Evolutionary conservation across 2,113 vertebrate genomes (phyloP).

Genomic region (Gallinago jamesoni): DNA sequence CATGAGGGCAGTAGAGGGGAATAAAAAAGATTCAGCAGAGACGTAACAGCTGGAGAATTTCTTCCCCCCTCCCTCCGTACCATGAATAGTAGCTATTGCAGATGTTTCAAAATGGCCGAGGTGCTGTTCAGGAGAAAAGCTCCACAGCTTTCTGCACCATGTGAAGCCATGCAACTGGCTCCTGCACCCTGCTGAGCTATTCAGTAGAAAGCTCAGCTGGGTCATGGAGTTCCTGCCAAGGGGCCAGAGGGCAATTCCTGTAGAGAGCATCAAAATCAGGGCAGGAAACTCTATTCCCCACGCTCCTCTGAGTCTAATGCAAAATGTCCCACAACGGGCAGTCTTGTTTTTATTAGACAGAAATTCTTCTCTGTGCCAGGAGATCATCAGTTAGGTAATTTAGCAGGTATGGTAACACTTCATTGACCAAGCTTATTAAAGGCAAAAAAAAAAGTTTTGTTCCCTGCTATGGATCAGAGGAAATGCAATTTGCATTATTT

Average conservation of each 20-base stretch:
- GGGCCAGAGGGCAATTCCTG: slow-evolving; percentile 64
- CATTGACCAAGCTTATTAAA: slow-evolving; percentile 20
- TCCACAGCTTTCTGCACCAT: slow-evolving; percentile 47
- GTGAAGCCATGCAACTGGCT: slow-evolving; percentile 54
- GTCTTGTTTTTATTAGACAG: slow-evolving; percentile 55
- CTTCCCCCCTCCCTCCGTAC: background rate
- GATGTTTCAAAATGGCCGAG: slow-evolving; percentile 66
- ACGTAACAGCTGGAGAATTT: slow-evolving; percentile 65
- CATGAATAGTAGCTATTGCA: slow-evolving; percentile 60
- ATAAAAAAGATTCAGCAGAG: slow-evolving; percentile 59
- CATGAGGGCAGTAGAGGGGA: slow-evolving; percentile 26
- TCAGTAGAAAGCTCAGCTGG: slow-evolving; percentile 64
- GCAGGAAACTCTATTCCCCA: slow-evolving; percentile 51
- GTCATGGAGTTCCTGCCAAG: slow-evolving; percentile 62
- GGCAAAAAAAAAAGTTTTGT: background rate
- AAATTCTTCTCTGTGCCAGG: slow-evolving; percentile 1
- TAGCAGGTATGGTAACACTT: slow-evolving; percentile 50
- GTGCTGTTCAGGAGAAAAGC: slow-evolving; percentile 66
- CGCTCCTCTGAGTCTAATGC: background rate
- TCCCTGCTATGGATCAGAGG: background rate
- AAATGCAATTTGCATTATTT: slow-evolving; percentile 5
- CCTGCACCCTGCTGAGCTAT: slow-evolving; percentile 62
- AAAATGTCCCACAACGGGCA: slow-evolving; percentile 25
- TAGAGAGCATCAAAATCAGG: slow-evolving; percentile 62
- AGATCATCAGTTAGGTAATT: slow-evolving; percentile 38